Evolutionary conservation across 2,797 vertebrate genomes (phyloP), one percentile per base, ranked within the genome.

Genomic region (Podarcis lilfordi): DNA sequence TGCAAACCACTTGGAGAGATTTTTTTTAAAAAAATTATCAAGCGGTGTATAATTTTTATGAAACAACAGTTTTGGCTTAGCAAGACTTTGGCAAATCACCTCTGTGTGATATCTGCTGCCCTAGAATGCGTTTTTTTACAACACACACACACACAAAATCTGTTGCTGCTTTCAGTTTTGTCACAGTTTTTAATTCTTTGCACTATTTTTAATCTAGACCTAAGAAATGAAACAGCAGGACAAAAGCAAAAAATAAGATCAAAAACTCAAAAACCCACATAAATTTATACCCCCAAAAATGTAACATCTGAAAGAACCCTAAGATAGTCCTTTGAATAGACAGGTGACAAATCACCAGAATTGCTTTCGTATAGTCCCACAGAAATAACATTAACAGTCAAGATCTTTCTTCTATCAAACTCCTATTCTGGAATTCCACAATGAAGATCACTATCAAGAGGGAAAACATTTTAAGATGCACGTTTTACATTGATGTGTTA

Each of bases 291-390:
- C 75, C 10, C 37, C 37, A 0, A 61, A 75, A 45, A 74, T 10
- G 3, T 74, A 74, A 15, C 29, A 74, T 19, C 29, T 80, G 45
- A 55, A 86, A 43, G 25, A 27, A 23, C 17, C 23, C 74, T 50
- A 78, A 66, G 19, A 25, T 21, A 86, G 32, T 9, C 0, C 5
- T 23, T 35, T 72, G 27, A 0, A 0, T 40, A 37, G 11, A 1
- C 0, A 2, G n/a, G 45, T 61, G 27, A 80, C 25, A 5, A 23
- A 1, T 6, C 0, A 19, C 2, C 1, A 11, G 25, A 11, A 75
- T 43, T 4, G 0, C 1, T 3, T 72, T 82, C 13, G 1, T 0
- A 0, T 32, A 85, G 79, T 40, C 0, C 64, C 35, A 82, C 43
- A 61, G n/a, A 19, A 85, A 87, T 10, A 76, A 82, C 13, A n/a